phyloP scores from a whole-genome alignment of 2,113 vertebrate genomes.

The Natator depressus region DNA sequence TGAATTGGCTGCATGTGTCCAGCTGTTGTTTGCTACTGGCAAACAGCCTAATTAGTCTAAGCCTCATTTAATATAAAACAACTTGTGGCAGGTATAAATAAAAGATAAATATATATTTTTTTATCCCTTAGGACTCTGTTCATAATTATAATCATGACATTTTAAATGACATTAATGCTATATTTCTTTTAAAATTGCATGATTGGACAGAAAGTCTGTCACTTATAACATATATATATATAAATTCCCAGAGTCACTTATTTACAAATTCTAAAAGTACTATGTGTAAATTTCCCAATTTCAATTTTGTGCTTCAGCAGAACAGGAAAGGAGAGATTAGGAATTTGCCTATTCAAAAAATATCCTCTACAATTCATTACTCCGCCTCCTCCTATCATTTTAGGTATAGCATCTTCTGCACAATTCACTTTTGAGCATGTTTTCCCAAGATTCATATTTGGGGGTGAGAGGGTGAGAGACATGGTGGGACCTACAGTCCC shows the following conservation, averaged over 20 bases:
- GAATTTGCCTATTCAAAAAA: neutral
- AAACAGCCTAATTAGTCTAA: conserved; percentile 53
- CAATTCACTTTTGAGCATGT: neutral
- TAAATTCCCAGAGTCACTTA: neutral
- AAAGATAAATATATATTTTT: neutral
- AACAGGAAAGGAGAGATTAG: neutral
- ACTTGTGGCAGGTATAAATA: conserved; percentile 13
- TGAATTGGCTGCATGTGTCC: conserved; percentile 38
- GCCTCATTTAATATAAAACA: conserved; percentile 27
- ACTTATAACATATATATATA: neutral
- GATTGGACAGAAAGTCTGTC: neutral
- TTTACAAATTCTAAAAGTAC: neutral
- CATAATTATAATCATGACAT: conserved; percentile 12
- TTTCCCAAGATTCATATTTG: neutral
- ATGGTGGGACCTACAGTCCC: neutral
- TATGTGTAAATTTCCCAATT: neutral
- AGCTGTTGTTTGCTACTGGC: conserved; percentile 63
- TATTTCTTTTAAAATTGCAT: neutral
- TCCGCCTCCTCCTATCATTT: neutral
- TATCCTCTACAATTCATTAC: neutral
- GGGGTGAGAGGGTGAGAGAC: neutral
- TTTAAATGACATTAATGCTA: neutral
- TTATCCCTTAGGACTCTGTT: neutral
- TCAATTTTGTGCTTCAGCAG: neutral
- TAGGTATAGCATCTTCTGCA: neutral